Base-by-base conservation (phyloP, 1,140 invertebrate genomes). In the Catajapyx aquilonaris region DNA sequence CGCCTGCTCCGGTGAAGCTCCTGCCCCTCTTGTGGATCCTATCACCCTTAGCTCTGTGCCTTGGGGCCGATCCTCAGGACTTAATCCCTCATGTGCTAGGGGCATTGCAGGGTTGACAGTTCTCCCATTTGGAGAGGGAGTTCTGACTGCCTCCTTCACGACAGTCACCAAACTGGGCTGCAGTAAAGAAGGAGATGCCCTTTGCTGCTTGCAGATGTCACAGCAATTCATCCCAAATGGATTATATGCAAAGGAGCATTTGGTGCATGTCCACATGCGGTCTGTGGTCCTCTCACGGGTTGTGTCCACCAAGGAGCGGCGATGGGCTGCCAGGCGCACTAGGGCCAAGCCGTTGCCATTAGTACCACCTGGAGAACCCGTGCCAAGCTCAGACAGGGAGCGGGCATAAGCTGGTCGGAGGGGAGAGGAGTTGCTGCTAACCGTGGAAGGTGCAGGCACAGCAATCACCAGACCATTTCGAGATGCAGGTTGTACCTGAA, bases 241-340 rank as follows among this genome's bases (percentile, higher is more conserved):
- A 60, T 87, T 87, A 52, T 83, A 84, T 33, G 80, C 76, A 57
- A 78, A 86, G 47, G 79, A 83, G 56, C 81, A 88, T 54, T 81
- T 75, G 38, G 66, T 62, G 59, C 81, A 88, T 33, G 76, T 79
- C 81, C 81, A 87, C 71, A 80, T 78, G 41, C 78, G 69, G 39
- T 65, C 65, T 50, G 43, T 35, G 57, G 54, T 0, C 54, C 47
- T 3, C 55, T 56, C 35, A 56, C 52, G 5, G 60, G 37, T 42
- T 53, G 60, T 15, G 3, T 5, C 13, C n/a, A 21, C 40, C 30
- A 17, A 19, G 16, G 20, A 51, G 41, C 53, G 52, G 20, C 52
- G 50, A 44, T 50, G 55, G 28, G 3, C 3, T 32, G 3, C 11
- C 3, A 15, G 13, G 13, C 3, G 51, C 53, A 10, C 48, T 52